These are phyloP conservation scores for Flabesymbios commensalis DNA, from an alignment of 2,888 invertebrate genomes.

Conservation along the genomic window DNA sequence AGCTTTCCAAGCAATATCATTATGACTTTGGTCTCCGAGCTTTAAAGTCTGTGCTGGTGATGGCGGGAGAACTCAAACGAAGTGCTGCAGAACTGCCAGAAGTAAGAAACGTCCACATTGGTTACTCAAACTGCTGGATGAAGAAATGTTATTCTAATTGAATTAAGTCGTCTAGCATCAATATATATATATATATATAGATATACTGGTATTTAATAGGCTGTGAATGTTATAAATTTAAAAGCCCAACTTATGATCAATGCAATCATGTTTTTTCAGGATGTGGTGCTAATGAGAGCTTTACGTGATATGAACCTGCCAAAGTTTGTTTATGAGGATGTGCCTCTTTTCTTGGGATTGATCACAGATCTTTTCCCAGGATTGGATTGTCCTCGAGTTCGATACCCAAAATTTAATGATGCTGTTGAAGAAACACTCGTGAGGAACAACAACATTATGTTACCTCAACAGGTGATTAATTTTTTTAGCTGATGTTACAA, in stretches of 20 bases:
- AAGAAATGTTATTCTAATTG: neutral
- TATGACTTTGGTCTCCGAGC: slow-evolving; percentile 93
- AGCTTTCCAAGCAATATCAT: slow-evolving; percentile 88
- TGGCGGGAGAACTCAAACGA: slow-evolving; percentile 86
- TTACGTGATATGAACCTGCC: slow-evolving; percentile 91
- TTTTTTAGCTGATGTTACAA: neutral
- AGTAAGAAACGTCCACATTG: slow-evolving; percentile 35
- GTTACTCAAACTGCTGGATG: neutral
- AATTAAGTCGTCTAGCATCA: no score
- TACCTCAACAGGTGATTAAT: slow-evolving; percentile 73
- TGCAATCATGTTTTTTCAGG: no score
- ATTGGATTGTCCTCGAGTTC: slow-evolving; percentile 83
- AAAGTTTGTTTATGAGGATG: slow-evolving; percentile 90
- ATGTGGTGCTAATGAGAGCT: slow-evolving; percentile 87
- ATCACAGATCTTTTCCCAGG: slow-evolving; percentile 90
- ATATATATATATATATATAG: neutral
- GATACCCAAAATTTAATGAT: slow-evolving; percentile 83
- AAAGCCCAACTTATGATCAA: no score
- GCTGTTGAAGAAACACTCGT: slow-evolving; percentile 74
- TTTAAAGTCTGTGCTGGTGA: slow-evolving; percentile 85
- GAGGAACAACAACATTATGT: slow-evolving; percentile 72
- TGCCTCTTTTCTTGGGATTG: slow-evolving; percentile 83
- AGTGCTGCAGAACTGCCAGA: slow-evolving; percentile 80
- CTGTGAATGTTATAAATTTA: no score
- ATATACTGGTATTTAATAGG: no score